Percentiles rank a stretch among this genome's conserved stretches.
phyloP scores from a whole-genome alignment of 2,797 vertebrate species.

The Otus scops region DNA sequence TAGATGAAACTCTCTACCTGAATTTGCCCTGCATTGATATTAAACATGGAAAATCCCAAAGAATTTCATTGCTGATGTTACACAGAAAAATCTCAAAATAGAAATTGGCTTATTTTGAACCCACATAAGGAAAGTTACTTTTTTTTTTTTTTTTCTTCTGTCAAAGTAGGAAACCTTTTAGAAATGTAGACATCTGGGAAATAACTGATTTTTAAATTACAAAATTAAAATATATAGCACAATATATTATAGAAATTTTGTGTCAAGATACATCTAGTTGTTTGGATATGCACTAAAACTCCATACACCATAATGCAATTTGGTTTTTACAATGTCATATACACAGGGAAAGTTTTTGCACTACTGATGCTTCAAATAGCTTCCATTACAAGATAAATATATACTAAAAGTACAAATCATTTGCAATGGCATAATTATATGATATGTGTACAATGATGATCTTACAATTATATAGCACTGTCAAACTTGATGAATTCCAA shows the following conservation, averaged over 20 bases:
- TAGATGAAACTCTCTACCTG: not conserved
- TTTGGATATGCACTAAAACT: not conserved
- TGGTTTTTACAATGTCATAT: not conserved
- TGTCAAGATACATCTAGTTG: not conserved
- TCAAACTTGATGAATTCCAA: not conserved
- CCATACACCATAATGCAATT: not conserved
- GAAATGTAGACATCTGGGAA: not conserved
- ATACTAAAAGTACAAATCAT: not conserved
- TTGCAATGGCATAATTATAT: not conserved
- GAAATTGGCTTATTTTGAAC: not conserved
- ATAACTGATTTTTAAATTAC: not conserved
- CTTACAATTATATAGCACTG: not conserved
- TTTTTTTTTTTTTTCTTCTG: not conserved
- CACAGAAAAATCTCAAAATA: not conserved
- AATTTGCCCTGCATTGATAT: not conserved
- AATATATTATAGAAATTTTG: not conserved
- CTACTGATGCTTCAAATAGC: not conserved
- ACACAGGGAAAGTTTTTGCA: not conserved
- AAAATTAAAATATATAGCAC: not conserved
- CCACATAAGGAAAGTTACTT: not conserved
- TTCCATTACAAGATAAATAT: not conserved
- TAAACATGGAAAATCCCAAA: not conserved
- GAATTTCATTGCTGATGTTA: not conserved
- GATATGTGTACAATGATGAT: not conserved
- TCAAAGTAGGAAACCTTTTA: not conserved